Conservation (phyloP, 2,113 vertebrate species). For the Seriola dumerili region DNA sequence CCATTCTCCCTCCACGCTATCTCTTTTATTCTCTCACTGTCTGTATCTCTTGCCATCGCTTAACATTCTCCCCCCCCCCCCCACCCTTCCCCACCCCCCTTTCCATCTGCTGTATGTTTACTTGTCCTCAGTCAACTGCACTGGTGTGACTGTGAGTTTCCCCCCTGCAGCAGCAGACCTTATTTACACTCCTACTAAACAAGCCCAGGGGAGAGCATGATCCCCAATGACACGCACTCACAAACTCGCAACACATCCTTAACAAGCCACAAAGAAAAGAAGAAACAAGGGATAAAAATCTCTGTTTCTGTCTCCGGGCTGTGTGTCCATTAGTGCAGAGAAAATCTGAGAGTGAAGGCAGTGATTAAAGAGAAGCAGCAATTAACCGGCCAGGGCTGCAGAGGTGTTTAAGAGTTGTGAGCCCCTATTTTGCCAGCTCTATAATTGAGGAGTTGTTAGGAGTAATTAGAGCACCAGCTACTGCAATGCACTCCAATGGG, state of each 20-base stretch:
- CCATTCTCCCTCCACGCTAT: slow-evolving; percentile 26
- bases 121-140: slow-evolving; percentile 70
- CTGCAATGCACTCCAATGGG: slow-evolving; percentile 57
- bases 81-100: slow-evolving; percentile 13
- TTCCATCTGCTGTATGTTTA: slow-evolving; percentile 68
- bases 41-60: slow-evolving; percentile 33
- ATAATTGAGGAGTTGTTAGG: slow-evolving; percentile 80
- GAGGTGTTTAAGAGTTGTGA: slow-evolving; percentile 80
- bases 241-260: slow-evolving; percentile 66
- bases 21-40: slow-evolving; percentile 29
- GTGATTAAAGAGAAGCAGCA: slow-evolving; percentile 72
- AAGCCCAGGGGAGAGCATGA: slow-evolving; percentile 77
- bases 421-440: slow-evolving; percentile 70
- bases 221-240: slow-evolving; percentile 71
- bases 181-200: slow-evolving; percentile 81
- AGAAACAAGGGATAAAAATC: slow-evolving; percentile 38
- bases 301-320: slow-evolving; percentile 45
- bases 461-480: slow-evolving; percentile 79
- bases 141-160: slow-evolving; percentile 57
- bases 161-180: slow-evolving; percentile 61
- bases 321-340: slow-evolving; percentile 53
- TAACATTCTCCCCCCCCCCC: slow-evolving; percentile 25
- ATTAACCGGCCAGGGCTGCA: slow-evolving; percentile 72
- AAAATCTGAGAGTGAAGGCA: slow-evolving; percentile 50
- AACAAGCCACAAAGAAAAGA: slow-evolving; percentile 71